Base-by-base conservation (phyloP, 2,113 vertebrate genomes). In the Meles meles region DNA sequence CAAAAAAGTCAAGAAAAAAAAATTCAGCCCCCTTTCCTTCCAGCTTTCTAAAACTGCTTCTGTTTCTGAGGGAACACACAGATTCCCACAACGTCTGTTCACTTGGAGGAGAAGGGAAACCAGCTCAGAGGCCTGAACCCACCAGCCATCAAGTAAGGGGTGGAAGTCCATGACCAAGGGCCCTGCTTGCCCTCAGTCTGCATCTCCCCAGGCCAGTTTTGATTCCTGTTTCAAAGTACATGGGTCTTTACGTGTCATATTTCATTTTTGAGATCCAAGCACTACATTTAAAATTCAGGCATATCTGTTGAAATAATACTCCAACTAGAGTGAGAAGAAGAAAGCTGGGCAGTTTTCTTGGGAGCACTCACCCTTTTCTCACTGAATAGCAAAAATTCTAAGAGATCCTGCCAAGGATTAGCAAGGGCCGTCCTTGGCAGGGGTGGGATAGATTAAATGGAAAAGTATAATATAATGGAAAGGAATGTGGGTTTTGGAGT, bases 231-330 rank as follows among this genome's bases (percentile, higher is more conserved):
- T 80, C 39, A 52, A 92, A 84, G 31, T 29, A 44, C 59, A 63
- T 76, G 74, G 47, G 52, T 80, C 88, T 84, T 91, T 90, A 61
- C 1, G 2, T 77, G 57, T 85, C 37, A 67, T 88, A 63, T 94
- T 97, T 95, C 72, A 65, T 85, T 85, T 42, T 5, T 93, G 82
- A 57, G 79, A 82, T 88, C 72, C 47, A 89, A 96, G 79, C 25
- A 31, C 80, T 55, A 76, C 76, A 49, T 88, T 85, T 84, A 88
- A 88, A 90, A n/a, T 47, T 57, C n/a, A 97, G 81, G 47, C 39
- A 39, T 93, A 65, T 63, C 88, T 82, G 39, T 34, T 87, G 80
- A 92, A 92, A 86, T 67, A 77, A 80, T 92, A 25, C 34, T 95
- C 13, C 31, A 71, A 23, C 18, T 84, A 92, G 49, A 93, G 55